These are phyloP conservation scores for Acheta domesticus DNA, from an alignment of 2,888 invertebrate species.

Conservation along the genomic window DNA sequence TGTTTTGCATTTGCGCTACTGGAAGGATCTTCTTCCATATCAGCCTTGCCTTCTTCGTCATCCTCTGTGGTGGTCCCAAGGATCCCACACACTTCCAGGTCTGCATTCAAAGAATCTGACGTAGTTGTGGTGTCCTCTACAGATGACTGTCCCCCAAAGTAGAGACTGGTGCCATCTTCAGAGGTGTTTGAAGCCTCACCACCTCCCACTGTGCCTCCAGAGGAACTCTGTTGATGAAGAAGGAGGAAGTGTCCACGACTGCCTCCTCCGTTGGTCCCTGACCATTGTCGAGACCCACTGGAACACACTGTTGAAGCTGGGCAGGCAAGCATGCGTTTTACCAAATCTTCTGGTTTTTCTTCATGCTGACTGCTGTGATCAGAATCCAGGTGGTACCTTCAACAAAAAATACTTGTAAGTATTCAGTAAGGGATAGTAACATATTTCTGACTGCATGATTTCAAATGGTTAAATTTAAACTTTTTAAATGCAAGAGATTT, in stretches of 20 bases:
- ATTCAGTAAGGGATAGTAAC: neutral
- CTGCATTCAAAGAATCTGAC: slow-evolving; percentile 52
- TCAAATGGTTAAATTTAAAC: no score
- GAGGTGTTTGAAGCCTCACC: slow-evolving; percentile 34
- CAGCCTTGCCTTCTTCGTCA: slow-evolving; percentile 29
- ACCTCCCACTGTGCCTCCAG: slow-evolving; percentile 29
- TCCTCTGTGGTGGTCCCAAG: slow-evolving; percentile 41
- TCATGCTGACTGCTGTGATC: slow-evolving; percentile 55
- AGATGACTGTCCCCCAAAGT: slow-evolving; percentile 50
- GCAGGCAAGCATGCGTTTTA: slow-evolving; percentile 47
- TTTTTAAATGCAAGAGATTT: no score
- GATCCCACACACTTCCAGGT: slow-evolving; percentile 52
- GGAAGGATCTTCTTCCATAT: slow-evolving; percentile 30
- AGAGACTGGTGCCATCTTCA: slow-evolving; percentile 36
- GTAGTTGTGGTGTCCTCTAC: slow-evolving; percentile 47
- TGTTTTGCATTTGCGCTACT: slow-evolving; percentile 19
- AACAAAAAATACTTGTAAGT: slow-evolving; percentile 19
- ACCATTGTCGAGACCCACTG: slow-evolving; percentile 5
- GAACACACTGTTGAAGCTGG: slow-evolving; percentile 38
- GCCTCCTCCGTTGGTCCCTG: slow-evolving; percentile 30
- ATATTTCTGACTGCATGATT: no score
- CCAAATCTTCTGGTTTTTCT: slow-evolving; percentile 52
- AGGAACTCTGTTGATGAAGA: slow-evolving; percentile 31
- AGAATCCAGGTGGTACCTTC: slow-evolving; percentile 51
- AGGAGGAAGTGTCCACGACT: slow-evolving; percentile 31